phyloP scores from a whole-genome alignment of 1,140 invertebrate genomes.

The Meloidogyne chitwoodi region DNA sequence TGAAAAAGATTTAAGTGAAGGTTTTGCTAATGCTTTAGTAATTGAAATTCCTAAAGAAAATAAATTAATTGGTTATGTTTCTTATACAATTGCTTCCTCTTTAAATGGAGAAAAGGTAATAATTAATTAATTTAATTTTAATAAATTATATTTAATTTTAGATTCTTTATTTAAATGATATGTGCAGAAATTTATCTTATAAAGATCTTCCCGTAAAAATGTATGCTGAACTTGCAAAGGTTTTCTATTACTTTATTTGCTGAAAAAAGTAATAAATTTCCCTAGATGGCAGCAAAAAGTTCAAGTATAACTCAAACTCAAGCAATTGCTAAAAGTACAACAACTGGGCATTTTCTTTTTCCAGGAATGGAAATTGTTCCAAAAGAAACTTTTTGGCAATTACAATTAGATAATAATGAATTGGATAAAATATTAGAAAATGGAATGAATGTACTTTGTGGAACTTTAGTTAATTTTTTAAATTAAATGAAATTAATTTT shows the following conservation, averaged over 20 bases:
- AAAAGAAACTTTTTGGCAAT: background rate
- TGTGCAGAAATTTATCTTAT: background rate
- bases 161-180: background rate
- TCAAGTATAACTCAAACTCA: background rate
- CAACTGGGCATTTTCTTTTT: background rate
- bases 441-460: background rate
- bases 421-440: background rate
- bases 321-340: background rate
- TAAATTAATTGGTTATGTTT: background rate
- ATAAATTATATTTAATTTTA: background rate
- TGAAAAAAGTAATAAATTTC: background rate
- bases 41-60: background rate
- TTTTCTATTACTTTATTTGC: background rate
- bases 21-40: background rate
- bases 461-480: background rate
- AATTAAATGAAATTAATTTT: background rate
- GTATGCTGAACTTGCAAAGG: background rate
- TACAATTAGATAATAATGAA: background rate
- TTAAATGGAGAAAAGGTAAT: background rate
- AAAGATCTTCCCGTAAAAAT: background rate
- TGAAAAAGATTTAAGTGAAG: background rate
- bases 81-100: background rate
- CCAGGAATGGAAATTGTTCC: background rate
- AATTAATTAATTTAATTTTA: background rate
- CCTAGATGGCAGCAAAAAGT: background rate